Percentiles rank a stretch among this genome's conserved stretches.
phyloP scores from a whole-genome alignment of 64 coral and sea anemone genomes.

The Stichodactyla mertensii region DNA sequence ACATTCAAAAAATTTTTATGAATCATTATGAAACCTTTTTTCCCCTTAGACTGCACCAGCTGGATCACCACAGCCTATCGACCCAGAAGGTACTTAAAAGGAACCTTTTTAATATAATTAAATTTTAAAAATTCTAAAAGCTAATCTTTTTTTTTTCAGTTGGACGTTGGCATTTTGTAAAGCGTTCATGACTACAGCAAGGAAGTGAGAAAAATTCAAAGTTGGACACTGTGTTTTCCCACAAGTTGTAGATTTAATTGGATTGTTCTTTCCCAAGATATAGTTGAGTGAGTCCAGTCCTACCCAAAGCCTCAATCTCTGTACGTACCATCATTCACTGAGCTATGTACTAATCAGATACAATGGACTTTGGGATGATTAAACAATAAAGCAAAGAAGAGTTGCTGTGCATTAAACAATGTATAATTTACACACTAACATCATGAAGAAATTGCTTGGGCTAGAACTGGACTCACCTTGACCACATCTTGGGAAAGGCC shows the following conservation, averaged over 20 bases:
- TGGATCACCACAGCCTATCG: not conserved
- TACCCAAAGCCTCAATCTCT: no score
- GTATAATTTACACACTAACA: no score
- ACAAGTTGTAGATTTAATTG: not conserved
- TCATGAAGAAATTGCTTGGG: no score
- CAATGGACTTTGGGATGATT: no score
- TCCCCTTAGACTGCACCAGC: constrained; percentile 15
- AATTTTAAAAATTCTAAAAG: not conserved
- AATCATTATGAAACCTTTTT: not conserved
- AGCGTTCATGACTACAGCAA: not conserved
- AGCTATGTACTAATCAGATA: no score
- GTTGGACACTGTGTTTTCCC: not conserved
- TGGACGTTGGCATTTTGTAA: constrained; percentile 20
- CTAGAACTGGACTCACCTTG: no score
- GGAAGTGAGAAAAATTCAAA: not conserved
- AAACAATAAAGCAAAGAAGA: no score
- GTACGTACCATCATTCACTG: no score
- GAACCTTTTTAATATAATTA: not conserved
- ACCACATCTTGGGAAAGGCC: no score
- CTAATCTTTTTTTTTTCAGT: not conserved
- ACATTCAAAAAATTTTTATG: not conserved
- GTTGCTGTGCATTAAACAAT: no score
- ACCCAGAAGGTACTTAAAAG: constrained; percentile 22
- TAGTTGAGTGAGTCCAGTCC: no score
- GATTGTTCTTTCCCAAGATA: no score